phyloP scores from a whole-genome alignment of 2,888 invertebrate species.

The Lithophane ornitopus region DNA sequence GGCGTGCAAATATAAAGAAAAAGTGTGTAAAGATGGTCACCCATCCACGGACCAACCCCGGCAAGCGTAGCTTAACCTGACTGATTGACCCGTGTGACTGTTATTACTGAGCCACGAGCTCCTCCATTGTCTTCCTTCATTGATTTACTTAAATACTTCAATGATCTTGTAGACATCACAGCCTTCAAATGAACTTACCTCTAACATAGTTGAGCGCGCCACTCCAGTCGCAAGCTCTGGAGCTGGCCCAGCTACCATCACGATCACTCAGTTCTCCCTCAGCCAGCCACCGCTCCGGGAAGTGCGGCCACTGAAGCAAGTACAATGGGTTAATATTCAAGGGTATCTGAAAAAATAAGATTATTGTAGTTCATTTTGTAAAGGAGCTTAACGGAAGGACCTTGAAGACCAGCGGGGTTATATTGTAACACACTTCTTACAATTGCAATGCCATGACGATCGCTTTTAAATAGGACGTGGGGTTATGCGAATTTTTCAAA shows the following conservation, averaged over 20 bases:
- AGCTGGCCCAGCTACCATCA: slow-evolving; percentile 76
- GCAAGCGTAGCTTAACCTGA: no score
- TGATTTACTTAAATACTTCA: background rate
- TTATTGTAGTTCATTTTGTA: slow-evolving; percentile 5
- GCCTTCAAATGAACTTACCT: slow-evolving; percentile 65
- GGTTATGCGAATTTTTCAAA: no score
- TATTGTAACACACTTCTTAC: no score
- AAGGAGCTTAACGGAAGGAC: background rate
- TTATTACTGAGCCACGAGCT: no score
- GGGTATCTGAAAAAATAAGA: slow-evolving; percentile 56
- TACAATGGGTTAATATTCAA: slow-evolving; percentile 46
- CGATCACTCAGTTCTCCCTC: slow-evolving; percentile 76
- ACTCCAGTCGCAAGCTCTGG: slow-evolving; percentile 85
- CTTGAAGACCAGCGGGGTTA: background rate
- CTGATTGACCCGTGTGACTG: no score
- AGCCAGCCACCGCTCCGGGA: slow-evolving; percentile 87
- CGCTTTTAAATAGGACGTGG: no score
- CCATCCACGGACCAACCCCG: no score
- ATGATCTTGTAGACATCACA: background rate
- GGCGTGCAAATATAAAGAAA: no score
- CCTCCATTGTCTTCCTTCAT: no score
- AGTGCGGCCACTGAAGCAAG: slow-evolving; percentile 83
- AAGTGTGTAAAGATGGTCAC: no score
- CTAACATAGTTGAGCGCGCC: slow-evolving; percentile 86
- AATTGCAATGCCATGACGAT: no score